Conservation (phyloP, 2,888 invertebrate species). For the Aricia artaxerxes region DNA sequence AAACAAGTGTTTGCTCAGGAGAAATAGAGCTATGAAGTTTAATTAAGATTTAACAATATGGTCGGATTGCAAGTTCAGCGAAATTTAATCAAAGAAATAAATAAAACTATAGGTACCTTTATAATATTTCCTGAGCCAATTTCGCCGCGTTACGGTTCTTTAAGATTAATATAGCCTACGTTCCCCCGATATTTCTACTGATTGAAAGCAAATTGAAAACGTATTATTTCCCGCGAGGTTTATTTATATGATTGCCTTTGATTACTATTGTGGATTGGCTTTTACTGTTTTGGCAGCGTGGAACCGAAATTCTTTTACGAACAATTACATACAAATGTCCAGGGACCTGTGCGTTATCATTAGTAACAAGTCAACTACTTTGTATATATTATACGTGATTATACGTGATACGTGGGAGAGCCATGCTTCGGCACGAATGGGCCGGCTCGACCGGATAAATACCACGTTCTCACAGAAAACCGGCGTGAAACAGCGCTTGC, state of each 20-base stretch:
- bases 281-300: constrained; percentile 9
- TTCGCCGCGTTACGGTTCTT: constrained; percentile 33
- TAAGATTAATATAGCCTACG: constrained; percentile 38
- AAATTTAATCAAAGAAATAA: constrained; percentile 18
- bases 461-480: too few species aligned
- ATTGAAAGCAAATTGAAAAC: constrained; percentile 44
- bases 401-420: too few species aligned
- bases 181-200: constrained; percentile 41
- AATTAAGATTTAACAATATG: background rate
- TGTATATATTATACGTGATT: background rate
- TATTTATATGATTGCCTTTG: constrained; percentile 37
- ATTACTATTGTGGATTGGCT: constrained; percentile 35
- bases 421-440: too few species aligned
- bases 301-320: background rate
- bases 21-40: background rate
- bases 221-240: constrained; percentile 43
- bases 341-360: background rate
- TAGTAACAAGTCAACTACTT: background rate
- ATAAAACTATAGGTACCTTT: constrained; percentile 26
- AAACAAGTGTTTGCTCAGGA: constrained; percentile 3
- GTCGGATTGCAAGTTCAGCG: constrained; percentile 7
- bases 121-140: constrained; percentile 20
- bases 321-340: background rate
- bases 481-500: too few species aligned
- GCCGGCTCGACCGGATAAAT: too few species aligned